phyloP scores from a whole-genome alignment of 2,888 invertebrate genomes.

The Dryococelus australis region DNA sequence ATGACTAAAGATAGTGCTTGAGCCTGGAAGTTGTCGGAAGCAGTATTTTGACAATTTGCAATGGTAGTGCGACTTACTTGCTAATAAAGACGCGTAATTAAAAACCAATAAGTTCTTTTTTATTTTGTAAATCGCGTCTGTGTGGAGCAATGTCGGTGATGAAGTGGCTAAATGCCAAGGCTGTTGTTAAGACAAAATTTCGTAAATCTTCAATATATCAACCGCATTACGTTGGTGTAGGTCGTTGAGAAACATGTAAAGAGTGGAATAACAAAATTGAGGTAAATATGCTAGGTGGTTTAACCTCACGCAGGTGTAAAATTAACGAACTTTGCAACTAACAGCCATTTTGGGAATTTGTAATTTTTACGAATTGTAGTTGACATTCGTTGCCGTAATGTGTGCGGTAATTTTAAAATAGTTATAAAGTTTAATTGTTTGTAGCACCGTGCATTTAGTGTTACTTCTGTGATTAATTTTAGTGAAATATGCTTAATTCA shows the following conservation, averaged over 20 bases:
- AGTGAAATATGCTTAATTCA: background rate
- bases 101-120: conserved; percentile 2
- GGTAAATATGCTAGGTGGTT: background rate
- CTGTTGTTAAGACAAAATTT: background rate
- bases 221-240: background rate
- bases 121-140: conserved; percentile 16
- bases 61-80: background rate
- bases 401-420: background rate
- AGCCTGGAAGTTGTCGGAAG: background rate
- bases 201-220: background rate
- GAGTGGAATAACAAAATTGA: background rate
- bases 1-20: background rate
- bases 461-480: background rate
- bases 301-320: background rate
- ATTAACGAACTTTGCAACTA: background rate
- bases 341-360: conserved; percentile 1
- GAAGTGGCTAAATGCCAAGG: background rate
- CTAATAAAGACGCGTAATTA: background rate
- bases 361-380: conserved; percentile 16
- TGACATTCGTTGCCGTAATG: background rate
- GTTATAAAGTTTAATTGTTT: background rate
- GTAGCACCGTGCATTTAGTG: background rate
- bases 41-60: background rate
- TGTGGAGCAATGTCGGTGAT: background rate
- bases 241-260: conserved; percentile 16